phyloP scores from a whole-genome alignment of 1,140 invertebrate species.

The Contarinia nasturtii region DNA sequence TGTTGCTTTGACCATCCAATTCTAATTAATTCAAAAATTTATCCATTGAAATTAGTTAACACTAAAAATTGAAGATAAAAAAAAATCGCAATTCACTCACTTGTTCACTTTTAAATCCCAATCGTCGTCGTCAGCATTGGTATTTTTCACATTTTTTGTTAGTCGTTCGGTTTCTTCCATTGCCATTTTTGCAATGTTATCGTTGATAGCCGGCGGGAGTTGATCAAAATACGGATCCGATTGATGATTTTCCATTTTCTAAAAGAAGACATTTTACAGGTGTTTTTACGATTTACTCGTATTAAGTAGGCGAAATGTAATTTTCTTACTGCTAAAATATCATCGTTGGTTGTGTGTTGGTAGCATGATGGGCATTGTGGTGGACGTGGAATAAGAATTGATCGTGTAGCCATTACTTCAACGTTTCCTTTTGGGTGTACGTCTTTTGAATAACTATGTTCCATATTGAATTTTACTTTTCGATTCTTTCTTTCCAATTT shows the following conservation, averaged over 20 bases:
- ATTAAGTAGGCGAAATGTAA: neutral
- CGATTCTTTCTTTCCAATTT: too few relatives aligned
- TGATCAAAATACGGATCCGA: slow-evolving; percentile 12
- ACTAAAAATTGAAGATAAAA: neutral
- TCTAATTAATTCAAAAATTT: slow-evolving; percentile 17
- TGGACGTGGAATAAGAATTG: slow-evolving; percentile 16
- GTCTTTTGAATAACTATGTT: slow-evolving; percentile 20
- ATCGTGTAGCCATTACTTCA: slow-evolving; percentile 12
- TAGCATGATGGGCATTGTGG: slow-evolving; percentile 21
- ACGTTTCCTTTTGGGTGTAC: slow-evolving; percentile 5
- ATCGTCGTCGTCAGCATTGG: slow-evolving; percentile 36
- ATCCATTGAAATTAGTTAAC: slow-evolving; percentile 5
- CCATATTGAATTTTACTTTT: slow-evolving; percentile 8
- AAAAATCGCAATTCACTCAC: slow-evolving; percentile 19
- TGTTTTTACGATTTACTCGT: neutral
- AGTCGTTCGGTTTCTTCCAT: slow-evolving; percentile 57
- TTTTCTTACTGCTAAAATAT: neutral
- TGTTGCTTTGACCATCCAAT: slow-evolving; percentile 45
- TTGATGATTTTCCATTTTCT: slow-evolving; percentile 9
- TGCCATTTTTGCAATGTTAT: slow-evolving; percentile 33
- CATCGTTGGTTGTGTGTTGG: slow-evolving; percentile 2
- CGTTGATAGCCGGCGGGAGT: slow-evolving; percentile 34
- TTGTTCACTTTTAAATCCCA: slow-evolving; percentile 50
- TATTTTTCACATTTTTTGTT: slow-evolving; percentile 37
- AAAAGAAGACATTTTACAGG: neutral